Evolutionary conservation across 2,113 vertebrate genomes (phyloP).

Genomic region (Pelmatolapia mariae): DNA sequence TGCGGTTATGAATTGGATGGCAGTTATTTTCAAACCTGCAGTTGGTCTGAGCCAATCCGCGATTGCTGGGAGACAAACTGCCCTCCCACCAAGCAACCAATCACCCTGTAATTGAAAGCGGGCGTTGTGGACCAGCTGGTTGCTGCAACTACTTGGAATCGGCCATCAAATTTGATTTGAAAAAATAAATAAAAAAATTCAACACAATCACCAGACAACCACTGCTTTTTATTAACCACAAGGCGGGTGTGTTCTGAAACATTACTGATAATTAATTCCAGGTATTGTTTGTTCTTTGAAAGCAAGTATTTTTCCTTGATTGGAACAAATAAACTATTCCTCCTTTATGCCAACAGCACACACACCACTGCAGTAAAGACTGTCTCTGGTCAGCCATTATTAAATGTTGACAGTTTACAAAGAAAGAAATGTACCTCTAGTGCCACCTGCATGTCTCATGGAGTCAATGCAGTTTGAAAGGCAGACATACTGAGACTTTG

Average conservation of each 20-base stretch:
- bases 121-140: background rate
- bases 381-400: background rate
- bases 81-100: background rate
- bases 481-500: background rate
- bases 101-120: background rate
- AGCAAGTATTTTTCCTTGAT: background rate
- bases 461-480: background rate
- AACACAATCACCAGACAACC: background rate
- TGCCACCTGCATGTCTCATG: background rate
- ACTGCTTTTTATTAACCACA: background rate
- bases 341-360: background rate
- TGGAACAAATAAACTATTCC: background rate
- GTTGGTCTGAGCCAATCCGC: background rate
- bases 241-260: background rate
- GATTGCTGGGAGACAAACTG: background rate
- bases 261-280: background rate
- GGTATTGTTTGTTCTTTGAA: background rate
- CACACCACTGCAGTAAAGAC: background rate
- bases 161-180: background rate
- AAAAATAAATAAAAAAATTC: background rate
- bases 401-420: background rate
- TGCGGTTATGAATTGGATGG: background rate
- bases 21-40: background rate
- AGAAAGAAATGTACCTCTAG: background rate
- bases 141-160: background rate